These are phyloP conservation scores for Trichopoda pennipes DNA, from an alignment of 2,888 invertebrate species.

Conservation along the genomic window DNA sequence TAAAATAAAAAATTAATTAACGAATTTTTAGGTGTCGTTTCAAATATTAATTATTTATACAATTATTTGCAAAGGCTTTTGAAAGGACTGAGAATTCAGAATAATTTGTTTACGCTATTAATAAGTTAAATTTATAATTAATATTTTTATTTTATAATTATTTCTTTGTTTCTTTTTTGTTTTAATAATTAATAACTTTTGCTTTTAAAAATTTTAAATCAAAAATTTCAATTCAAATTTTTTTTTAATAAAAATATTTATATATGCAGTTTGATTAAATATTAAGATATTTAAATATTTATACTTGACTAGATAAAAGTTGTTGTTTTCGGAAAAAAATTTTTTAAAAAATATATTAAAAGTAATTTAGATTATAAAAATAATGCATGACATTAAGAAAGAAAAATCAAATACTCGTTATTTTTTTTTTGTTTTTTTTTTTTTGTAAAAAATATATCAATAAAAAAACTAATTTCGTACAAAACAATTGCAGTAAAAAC, in stretches of 20 bases:
- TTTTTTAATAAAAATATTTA: constrained; percentile 24
- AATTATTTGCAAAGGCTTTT: too few relatives aligned
- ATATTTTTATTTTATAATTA: constrained; percentile 6
- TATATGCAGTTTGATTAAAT: constrained; percentile 32
- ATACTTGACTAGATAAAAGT: constrained; percentile 60
- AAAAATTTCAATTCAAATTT: constrained; percentile 19
- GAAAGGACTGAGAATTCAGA: too few relatives aligned
- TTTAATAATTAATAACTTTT: neutral
- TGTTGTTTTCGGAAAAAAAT: neutral
- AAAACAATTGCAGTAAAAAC: constrained; percentile 16
- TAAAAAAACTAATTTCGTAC: neutral
- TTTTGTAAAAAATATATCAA: too few relatives aligned
- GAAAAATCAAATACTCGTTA: neutral
- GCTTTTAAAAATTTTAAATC: constrained; percentile 12
- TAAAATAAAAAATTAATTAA: too few relatives aligned
- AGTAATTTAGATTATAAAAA: neutral
- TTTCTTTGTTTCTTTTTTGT: neutral
- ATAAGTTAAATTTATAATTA: neutral
- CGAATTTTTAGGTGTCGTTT: too few relatives aligned
- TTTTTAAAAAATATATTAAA: neutral
- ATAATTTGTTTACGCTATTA: too few relatives aligned
- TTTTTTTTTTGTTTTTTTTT: too few relatives aligned
- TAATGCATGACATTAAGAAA: neutral
- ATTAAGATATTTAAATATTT: constrained; percentile 49
- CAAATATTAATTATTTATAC: too few relatives aligned